Evolutionary conservation across 2,888 invertebrate genomes (phyloP).

Genomic region (Coenonympha arcania): DNA sequence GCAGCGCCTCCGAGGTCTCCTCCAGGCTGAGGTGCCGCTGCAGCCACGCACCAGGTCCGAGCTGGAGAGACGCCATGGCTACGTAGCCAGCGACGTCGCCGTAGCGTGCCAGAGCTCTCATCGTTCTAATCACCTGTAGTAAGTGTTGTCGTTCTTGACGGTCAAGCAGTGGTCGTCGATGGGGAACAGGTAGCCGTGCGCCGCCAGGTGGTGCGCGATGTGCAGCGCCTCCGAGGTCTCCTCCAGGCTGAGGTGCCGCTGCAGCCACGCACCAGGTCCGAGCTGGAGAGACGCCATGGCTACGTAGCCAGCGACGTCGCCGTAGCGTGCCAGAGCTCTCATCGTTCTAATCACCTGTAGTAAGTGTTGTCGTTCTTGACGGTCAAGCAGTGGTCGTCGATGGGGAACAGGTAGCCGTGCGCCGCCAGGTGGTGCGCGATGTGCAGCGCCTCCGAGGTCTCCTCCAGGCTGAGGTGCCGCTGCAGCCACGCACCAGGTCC

Average conservation of each 20-base stretch:
- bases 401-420: conserved; percentile 99
- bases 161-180: conserved; percentile 98
- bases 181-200: conserved; percentile 99
- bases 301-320: no score
- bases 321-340: no score
- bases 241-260: conserved; percentile 91
- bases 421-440: conserved; percentile 95
- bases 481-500: conserved; percentile 96
- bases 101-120: no score
- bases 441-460: conserved; percentile 94
- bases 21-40: conserved; percentile 92
- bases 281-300: no score
- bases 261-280: conserved; percentile 96
- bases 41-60: conserved; percentile 97
- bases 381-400: conserved; percentile 97
- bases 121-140: conserved; percentile 84
- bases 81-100: no score
- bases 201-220: conserved; percentile 93
- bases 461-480: conserved; percentile 92
- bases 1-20: conserved; percentile 93
- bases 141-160: conserved; percentile 98
- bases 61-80: no score
- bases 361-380: conserved; percentile 99
- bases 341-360: conserved; percentile 82
- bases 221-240: conserved; percentile 96